Percentiles rank a stretch among this genome's conserved stretches.
These are phyloP conservation scores for Aptenodytes patagonicus DNA, from an alignment of 2,113 vertebrate species.

Conservation along the genomic window DNA sequence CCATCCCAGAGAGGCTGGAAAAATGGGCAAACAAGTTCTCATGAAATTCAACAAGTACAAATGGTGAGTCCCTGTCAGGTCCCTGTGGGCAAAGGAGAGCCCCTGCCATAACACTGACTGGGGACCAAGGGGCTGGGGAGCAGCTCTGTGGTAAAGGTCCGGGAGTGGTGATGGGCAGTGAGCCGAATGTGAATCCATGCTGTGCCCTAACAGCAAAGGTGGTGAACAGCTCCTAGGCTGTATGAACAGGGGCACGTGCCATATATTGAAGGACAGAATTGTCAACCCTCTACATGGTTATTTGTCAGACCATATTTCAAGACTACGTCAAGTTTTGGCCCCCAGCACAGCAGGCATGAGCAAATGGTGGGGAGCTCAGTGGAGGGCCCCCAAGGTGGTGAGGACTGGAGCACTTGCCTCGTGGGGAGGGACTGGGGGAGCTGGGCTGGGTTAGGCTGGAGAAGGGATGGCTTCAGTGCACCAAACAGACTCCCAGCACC, in stretches of 20 bases:
- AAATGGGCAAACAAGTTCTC: not conserved
- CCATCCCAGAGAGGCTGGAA: not conserved
- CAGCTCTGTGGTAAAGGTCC: not conserved
- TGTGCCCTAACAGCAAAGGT: not conserved
- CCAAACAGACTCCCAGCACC: not conserved
- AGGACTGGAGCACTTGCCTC: not conserved
- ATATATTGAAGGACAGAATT: not conserved
- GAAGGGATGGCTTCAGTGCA: not conserved
- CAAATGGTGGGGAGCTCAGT: not conserved
- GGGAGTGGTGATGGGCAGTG: not conserved
- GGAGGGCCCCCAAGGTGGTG: not conserved
- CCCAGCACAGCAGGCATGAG: not conserved
- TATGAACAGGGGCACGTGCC: accelerated
- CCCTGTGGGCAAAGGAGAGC: not conserved
- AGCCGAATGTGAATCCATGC: not conserved
- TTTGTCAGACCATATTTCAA: not conserved
- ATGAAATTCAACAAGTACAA: not conserved
- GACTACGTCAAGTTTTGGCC: not conserved
- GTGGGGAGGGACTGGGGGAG: not conserved
- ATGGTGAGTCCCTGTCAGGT: not conserved
- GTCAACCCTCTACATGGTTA: not conserved
- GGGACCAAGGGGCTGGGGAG: not conserved
- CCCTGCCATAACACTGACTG: not conserved
- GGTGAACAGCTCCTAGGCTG: not conserved
- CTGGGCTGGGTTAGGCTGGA: not conserved